Conservation (phyloP, 2,113 vertebrate species). For the Vicugna pacos region DNA sequence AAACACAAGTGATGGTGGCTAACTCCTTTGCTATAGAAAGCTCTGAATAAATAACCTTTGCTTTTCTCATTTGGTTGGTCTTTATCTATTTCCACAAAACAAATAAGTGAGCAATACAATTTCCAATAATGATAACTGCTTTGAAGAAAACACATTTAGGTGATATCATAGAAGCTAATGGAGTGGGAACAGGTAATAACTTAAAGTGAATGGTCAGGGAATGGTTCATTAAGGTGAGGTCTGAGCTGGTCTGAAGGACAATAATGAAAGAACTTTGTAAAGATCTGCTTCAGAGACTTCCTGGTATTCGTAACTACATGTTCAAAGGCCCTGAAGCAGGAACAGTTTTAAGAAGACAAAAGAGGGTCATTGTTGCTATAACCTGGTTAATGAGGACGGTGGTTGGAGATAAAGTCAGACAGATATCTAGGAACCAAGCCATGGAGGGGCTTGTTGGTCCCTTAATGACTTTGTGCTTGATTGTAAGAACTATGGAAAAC, state of each 20-base stretch:
- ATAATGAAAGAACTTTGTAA: neutral
- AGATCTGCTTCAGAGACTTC: neutral
- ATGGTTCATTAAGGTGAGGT: neutral
- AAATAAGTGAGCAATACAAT: neutral
- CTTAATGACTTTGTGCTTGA: neutral
- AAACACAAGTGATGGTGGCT: neutral
- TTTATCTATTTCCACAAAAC: neutral
- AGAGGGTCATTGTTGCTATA: neutral
- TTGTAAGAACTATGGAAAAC: neutral
- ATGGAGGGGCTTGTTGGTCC: neutral
- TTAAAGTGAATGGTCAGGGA: neutral
- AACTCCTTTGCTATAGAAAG: neutral
- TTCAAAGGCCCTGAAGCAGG: neutral
- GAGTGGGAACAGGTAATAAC: neutral
- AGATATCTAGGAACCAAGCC: neutral
- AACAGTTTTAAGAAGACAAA: neutral
- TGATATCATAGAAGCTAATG: neutral
- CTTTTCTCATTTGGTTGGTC: neutral
- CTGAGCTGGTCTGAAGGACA: neutral
- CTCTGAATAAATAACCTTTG: neutral
- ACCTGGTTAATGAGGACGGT: neutral
- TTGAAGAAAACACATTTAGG: neutral
- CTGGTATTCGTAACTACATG: neutral
- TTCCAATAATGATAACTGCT: neutral
- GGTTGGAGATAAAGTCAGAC: neutral